Evolutionary conservation across 2,113 vertebrate genomes (phyloP).

Genomic region (Zootoca vivipara): DNA sequence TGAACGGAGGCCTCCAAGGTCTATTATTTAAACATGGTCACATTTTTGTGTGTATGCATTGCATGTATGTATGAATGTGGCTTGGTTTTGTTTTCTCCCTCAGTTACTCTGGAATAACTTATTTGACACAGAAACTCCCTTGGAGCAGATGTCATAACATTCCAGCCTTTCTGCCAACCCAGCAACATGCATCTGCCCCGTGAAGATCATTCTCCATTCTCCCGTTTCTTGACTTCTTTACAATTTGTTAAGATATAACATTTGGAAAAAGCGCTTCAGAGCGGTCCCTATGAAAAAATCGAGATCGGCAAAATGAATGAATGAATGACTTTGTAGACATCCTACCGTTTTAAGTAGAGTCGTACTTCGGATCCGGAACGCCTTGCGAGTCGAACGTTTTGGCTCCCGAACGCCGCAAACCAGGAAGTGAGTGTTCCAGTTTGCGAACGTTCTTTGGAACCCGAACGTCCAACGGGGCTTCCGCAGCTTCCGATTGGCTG

Average conservation of each 20-base stretch:
- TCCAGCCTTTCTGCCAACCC: background rate
- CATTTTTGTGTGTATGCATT: background rate
- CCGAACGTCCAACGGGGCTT: no score
- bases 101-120: background rate
- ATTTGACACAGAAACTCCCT: background rate
- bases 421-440: no score
- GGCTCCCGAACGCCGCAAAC: no score
- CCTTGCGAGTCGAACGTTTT: no score
- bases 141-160: background rate
- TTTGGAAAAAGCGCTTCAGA: background rate
- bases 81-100: background rate
- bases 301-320: background rate
- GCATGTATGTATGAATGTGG: background rate
- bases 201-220: background rate
- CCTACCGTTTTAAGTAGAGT: background rate
- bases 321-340: background rate
- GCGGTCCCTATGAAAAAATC: background rate
- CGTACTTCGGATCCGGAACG: no score
- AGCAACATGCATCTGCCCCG: background rate
- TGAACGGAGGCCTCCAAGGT: background rate
- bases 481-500: no score
- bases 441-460: no score
- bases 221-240: background rate
- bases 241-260: background rate
- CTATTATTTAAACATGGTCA: background rate